phyloP scores from a whole-genome alignment of 2,113 vertebrate species.

The Pterocles burchelli region DNA sequence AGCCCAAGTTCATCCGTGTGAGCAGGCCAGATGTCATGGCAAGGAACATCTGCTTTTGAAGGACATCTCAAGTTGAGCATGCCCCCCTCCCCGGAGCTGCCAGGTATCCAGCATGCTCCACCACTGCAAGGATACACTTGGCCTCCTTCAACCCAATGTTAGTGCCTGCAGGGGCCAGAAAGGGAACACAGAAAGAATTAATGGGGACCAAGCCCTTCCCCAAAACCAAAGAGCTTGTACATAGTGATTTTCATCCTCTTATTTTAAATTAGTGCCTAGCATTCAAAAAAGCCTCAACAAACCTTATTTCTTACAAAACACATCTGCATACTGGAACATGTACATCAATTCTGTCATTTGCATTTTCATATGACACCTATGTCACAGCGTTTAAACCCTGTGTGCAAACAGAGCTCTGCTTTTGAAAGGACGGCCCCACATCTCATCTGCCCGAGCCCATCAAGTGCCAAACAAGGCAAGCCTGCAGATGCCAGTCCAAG shows the following conservation, averaged over 20 bases:
- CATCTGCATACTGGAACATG: neutral
- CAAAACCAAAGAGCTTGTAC: neutral
- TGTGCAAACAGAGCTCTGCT: neutral
- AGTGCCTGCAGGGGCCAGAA: neutral
- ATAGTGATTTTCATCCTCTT: neutral
- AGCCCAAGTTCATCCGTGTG: neutral
- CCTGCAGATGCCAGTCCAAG: neutral
- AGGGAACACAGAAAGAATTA: neutral
- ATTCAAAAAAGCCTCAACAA: neutral
- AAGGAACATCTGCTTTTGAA: neutral
- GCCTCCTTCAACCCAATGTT: neutral
- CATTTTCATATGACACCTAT: neutral
- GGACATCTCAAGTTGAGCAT: neutral
- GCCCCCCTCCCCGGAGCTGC: neutral
- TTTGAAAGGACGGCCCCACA: neutral
- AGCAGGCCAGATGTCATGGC: neutral
- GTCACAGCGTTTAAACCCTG: neutral
- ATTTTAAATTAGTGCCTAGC: neutral
- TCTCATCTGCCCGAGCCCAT: neutral
- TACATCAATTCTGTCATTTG: neutral
- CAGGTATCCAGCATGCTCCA: neutral
- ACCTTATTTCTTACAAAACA: neutral
- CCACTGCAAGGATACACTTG: neutral
- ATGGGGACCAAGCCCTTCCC: neutral
- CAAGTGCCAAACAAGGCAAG: neutral